A percentile compares a stretch with the other conserved stretches of the same genome.
phyloP scores from a whole-genome alignment of 2,797 vertebrate species.

The Pseudochaenichthys georgianus region DNA sequence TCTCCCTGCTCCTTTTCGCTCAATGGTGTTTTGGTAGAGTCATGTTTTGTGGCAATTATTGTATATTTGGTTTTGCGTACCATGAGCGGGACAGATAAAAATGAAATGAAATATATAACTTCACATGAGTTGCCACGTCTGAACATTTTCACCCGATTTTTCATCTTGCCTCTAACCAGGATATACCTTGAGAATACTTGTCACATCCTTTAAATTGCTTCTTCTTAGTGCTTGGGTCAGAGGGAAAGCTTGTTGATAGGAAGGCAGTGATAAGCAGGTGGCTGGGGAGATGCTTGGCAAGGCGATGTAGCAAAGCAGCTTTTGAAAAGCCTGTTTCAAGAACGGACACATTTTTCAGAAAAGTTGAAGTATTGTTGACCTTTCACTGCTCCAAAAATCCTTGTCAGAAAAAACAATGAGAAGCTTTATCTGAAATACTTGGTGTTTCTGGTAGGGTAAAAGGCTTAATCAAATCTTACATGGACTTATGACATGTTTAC shows the following conservation, averaged over 20 bases:
- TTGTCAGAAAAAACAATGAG: not conserved
- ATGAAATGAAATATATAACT: not conserved
- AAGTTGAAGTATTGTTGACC: slow-evolving; percentile 27
- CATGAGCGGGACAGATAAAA: no score
- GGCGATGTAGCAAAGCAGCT: slow-evolving; percentile 43
- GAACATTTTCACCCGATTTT: slow-evolving; percentile 21
- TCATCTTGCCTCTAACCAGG: slow-evolving; percentile 13
- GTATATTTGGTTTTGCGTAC: no score
- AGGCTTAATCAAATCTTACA: not conserved
- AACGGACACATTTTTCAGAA: not conserved
- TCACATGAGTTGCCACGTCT: not conserved
- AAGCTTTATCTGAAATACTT: not conserved
- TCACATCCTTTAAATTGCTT: slow-evolving; percentile 52
- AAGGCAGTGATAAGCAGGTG: slow-evolving; percentile 65
- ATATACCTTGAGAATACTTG: slow-evolving; percentile 22
- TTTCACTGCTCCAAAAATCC: not conserved
- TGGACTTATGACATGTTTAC: slow-evolving; percentile 25
- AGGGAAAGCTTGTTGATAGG: slow-evolving; percentile 38
- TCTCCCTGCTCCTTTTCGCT: no score
- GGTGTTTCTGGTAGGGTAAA: not conserved
- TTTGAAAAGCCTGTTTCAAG: slow-evolving; percentile 34
- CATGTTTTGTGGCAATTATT: no score
- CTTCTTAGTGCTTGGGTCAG: slow-evolving; percentile 29
- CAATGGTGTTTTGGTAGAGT: no score
- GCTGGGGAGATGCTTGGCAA: slow-evolving; percentile 47